Conservation (phyloP, 2,113 vertebrate genomes). For the Hippolais icterina region DNA sequence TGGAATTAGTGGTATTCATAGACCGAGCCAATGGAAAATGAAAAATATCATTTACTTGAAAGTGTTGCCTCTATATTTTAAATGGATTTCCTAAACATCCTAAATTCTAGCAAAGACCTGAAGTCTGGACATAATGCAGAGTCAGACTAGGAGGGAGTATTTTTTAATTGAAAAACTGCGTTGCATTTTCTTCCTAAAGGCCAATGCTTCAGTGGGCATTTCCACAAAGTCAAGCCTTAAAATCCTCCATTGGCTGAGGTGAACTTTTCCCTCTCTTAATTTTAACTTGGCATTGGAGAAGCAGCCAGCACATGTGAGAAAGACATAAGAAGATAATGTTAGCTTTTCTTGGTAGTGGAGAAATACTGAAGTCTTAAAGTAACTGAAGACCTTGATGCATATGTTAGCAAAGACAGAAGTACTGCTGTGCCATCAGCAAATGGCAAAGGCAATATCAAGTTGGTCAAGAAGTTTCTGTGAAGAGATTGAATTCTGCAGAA, state of each 20-base stretch:
- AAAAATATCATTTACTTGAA: not conserved
- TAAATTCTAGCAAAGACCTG: not conserved
- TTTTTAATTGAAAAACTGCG: not conserved
- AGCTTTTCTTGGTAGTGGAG: not conserved
- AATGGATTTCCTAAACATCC: not conserved
- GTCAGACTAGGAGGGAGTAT: not conserved
- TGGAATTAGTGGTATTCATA: not conserved
- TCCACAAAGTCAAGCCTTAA: not conserved
- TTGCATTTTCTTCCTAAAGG: not conserved
- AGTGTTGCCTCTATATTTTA: not conserved
- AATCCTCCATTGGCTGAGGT: not conserved
- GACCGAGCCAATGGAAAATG: not conserved
- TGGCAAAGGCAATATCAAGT: not conserved
- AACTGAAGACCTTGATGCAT: not conserved
- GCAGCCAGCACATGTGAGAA: not conserved
- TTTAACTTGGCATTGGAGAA: not conserved
- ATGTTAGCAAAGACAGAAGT: not conserved
- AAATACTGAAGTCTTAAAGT: not conserved
- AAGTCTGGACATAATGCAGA: not conserved
- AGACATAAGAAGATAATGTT: not conserved
- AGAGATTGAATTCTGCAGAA: not conserved
- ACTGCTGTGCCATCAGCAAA: not conserved
- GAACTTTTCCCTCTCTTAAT: not conserved
- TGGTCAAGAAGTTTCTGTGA: not conserved
- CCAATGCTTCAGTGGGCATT: not conserved